Conservation (phyloP, 2,888 invertebrate genomes). For the Terebella lapidaria region DNA sequence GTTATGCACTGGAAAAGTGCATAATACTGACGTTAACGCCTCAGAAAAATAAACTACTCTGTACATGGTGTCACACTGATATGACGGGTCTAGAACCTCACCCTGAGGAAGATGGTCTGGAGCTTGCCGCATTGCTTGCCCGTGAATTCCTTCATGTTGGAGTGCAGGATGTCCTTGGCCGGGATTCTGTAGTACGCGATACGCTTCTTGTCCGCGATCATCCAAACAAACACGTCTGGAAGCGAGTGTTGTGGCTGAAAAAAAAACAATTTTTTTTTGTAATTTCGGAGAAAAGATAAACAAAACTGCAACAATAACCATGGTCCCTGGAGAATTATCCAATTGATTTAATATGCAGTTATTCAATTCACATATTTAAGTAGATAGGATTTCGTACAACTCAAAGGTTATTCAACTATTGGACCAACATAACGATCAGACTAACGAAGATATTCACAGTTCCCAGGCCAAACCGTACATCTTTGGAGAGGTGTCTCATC, state of each 20-base stretch:
- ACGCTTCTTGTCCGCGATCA: constrained; percentile 30
- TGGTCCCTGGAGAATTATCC: too few species aligned
- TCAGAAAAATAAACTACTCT: too few species aligned
- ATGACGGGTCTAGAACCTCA: constrained; percentile 11
- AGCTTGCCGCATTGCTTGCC: constrained; percentile 30
- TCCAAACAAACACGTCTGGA: constrained; percentile 36
- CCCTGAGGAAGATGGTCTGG: constrained; percentile 31
- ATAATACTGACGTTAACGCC: too few species aligned
- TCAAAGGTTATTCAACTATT: too few species aligned
- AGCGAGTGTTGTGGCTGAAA: constrained; percentile 29
- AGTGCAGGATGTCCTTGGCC: constrained; percentile 25
- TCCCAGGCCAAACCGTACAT: too few species aligned
- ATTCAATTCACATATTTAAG: too few species aligned
- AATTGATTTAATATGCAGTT: too few species aligned
- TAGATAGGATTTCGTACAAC: too few species aligned
- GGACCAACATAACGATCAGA: too few species aligned
- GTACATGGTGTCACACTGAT: too few species aligned
- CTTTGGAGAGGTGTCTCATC: constrained; percentile 13
- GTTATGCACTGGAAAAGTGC: too few species aligned
- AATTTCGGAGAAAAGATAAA: background rate
- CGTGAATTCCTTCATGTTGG: constrained; percentile 17
- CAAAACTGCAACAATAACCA: background rate
- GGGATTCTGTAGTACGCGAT: constrained; percentile 31
- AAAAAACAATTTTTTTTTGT: background rate
- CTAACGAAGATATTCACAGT: too few species aligned